Evolutionary conservation across 2,888 invertebrate species (phyloP).

Genomic region (Scelioninae gen. 1): DNA sequence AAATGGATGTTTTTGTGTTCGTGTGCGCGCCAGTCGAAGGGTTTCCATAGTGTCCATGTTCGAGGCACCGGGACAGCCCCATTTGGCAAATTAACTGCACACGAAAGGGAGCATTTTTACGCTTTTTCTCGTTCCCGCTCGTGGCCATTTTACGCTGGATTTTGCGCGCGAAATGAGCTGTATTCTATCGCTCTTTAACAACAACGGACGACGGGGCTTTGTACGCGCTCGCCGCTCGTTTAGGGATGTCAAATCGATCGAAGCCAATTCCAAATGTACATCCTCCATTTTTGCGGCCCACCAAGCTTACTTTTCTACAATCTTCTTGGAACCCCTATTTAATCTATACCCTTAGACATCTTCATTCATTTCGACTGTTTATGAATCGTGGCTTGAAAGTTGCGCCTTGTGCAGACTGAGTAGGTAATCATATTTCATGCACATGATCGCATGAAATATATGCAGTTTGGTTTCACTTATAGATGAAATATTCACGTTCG

Average conservation of each 20-base stretch:
- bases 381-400: too few species aligned
- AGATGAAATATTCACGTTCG: slow-evolving; percentile 76
- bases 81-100: slow-evolving; percentile 84
- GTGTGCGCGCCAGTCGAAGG: slow-evolving; percentile 27
- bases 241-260: too few species aligned
- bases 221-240: too few species aligned
- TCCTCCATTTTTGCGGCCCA: too few species aligned
- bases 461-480: slow-evolving; percentile 70
- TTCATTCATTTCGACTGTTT: too few species aligned
- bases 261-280: too few species aligned
- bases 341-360: too few species aligned
- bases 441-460: slow-evolving; percentile 65
- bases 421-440: slow-evolving; percentile 63
- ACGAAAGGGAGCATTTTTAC: slow-evolving; percentile 80
- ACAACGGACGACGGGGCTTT: too few species aligned
- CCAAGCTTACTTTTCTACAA: too few species aligned
- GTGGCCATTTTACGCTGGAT: slow-evolving; percentile 81
- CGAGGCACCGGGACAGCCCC: slow-evolving; percentile 79
- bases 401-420: too few species aligned
- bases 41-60: slow-evolving; percentile 80
- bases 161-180: slow-evolving; percentile 73
- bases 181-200: slow-evolving; percentile 61
- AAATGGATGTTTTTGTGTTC: slow-evolving; percentile 6
- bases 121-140: too few species aligned
- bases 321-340: too few species aligned